Percentiles rank a stretch among this genome's conserved stretches.
Conservation (phyloP, 2,888 invertebrate genomes). For the Anodontia alba region DNA sequence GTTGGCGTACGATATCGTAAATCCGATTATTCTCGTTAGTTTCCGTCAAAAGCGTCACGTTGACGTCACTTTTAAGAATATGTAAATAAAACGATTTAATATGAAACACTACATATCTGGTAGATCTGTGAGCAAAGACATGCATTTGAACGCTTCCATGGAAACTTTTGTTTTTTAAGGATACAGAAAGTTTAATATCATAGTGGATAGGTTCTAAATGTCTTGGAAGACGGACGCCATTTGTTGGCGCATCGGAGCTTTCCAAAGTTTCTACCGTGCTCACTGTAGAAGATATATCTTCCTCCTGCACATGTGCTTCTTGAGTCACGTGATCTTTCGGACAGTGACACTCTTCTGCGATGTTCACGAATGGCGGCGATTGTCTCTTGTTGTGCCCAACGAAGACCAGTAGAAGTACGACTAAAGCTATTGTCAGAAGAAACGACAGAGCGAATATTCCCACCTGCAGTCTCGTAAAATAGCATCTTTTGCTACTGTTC, state of each 20-base stretch:
- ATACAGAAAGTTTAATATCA: slow-evolving; percentile 68
- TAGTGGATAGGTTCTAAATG: slow-evolving; percentile 72
- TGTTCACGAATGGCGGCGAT: background rate
- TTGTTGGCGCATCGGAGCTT: slow-evolving; percentile 29
- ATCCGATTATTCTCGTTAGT: background rate
- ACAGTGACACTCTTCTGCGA: slow-evolving; percentile 14
- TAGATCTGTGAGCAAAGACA: slow-evolving; percentile 54
- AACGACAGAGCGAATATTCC: slow-evolving; percentile 56
- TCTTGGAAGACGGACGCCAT: slow-evolving; percentile 70
- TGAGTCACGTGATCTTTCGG: slow-evolving; percentile 1
- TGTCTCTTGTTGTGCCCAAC: slow-evolving; percentile 33
- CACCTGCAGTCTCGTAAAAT: slow-evolving; percentile 65
- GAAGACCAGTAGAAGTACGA: slow-evolving; percentile 63
- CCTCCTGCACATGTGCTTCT: background rate
- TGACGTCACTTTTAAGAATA: slow-evolving; percentile 46
- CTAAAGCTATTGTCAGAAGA: slow-evolving; percentile 58
- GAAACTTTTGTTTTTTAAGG: slow-evolving; percentile 64
- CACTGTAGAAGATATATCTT: background rate
- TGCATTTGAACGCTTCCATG: slow-evolving; percentile 71
- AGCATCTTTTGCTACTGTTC: slow-evolving; percentile 59
- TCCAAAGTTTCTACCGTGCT: slow-evolving; percentile 13
- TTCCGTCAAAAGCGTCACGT: slow-evolving; percentile 28
- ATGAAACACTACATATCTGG: slow-evolving; percentile 73
- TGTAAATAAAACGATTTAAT: slow-evolving; percentile 51
- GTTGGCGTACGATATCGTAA: slow-evolving; percentile 61